Base-by-base conservation (phyloP, 2,797 vertebrate species). In the Lagorchestes hirsutus region DNA sequence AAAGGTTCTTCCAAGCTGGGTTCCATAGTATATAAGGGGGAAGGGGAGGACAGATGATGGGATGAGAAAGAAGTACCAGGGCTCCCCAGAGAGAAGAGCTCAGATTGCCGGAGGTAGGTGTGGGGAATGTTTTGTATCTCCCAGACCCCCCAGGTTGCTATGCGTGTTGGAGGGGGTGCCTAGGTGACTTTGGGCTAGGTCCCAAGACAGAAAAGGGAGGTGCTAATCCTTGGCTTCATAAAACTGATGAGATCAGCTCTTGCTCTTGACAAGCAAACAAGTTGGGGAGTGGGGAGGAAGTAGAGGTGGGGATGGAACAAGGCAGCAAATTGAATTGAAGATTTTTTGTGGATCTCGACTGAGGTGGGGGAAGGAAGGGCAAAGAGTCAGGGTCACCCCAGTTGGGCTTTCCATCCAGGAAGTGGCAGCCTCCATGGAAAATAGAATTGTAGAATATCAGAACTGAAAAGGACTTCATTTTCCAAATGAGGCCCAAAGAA, bases 251-350 rank as follows among this genome's bases (percentile, higher is more conserved):
- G 96, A 95, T 98, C 98, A 98, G 97, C 95, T 10, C 96, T 96
- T 58, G 14, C 96, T 97, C 54, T 91, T 62, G 95, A 97, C 96
- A 97, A 97, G 96, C 97, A 97, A 98, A 97, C 97, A 96, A 94
- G 27, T 46, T 2, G 54, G 55, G 28, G 18, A 3, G 2, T 10
- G 10, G 46, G 9, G 62, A 8, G 56, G n/a, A 2, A n/a, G 22
- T 52, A 56, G 4, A 52, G 6, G 52, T 52, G 92, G 59, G 74
- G n/a, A 93, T 91, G 91, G 62, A 22, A 14, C 10, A 28, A 46
- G 40, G 40, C 74, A 87, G 40, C 40, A 87, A 50, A 87, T 87
- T 87, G 40, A 87, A 87, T 87, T 87, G 50, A 87, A 87, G 40
- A 46, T 27, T 50, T 87, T 87, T 87, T 87, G 40, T 87, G 40